Evolutionary conservation across 2,797 vertebrate species (phyloP).

Genomic region (Otolemur crassicaudatus): DNA sequence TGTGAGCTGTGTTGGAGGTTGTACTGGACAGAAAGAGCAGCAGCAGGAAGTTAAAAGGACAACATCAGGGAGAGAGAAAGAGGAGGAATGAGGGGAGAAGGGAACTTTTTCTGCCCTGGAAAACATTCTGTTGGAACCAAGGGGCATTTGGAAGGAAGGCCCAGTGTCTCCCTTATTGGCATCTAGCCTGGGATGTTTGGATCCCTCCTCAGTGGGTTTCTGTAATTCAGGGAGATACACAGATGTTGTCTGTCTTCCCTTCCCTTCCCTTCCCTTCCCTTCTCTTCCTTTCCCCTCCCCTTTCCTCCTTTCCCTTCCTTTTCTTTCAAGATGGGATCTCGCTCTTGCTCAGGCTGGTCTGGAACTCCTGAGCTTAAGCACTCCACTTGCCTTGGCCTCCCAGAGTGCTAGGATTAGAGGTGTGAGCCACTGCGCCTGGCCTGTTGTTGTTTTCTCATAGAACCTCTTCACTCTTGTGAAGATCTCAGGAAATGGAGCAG

Average conservation of each 20-base stretch:
- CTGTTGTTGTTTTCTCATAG: not conserved
- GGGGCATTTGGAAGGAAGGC: not conserved
- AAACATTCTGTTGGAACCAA: fast-evolving
- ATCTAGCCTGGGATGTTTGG: not conserved
- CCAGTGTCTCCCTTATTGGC: not conserved
- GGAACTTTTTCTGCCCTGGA: not conserved
- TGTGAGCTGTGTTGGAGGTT: not conserved
- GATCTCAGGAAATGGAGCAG: not conserved
- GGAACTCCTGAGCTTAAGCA: no score
- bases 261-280: no score
- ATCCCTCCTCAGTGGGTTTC: not conserved
- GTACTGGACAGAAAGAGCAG: not conserved
- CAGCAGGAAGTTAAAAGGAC: not conserved
- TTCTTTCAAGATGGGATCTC: not conserved
- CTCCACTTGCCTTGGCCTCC: no score
- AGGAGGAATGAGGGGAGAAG: not conserved
- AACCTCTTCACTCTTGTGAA: not conserved
- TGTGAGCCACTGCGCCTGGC: no score
- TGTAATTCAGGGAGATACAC: not conserved
- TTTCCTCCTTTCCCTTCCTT: no score
- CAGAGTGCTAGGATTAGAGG: no score
- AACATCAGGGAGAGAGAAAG: not conserved
- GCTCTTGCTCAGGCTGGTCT: no score
- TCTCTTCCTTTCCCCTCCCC: no score
- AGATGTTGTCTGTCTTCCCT: no score